Evolutionary conservation across 1,140 invertebrate genomes (phyloP).

Genomic region (Heliconius nattereri): DNA sequence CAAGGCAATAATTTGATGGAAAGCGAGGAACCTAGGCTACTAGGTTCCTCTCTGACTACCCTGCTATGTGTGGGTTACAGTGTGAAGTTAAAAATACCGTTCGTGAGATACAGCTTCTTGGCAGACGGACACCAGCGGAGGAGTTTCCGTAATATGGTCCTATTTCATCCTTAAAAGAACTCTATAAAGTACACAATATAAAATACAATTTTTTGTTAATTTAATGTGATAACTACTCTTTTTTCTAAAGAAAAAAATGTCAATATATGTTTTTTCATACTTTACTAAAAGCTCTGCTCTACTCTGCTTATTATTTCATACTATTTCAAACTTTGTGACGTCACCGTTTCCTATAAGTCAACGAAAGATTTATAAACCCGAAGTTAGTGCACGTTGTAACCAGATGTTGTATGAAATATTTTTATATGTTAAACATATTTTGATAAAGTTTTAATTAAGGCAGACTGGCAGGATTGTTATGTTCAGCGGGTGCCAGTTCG

Average conservation of each 20-base stretch:
- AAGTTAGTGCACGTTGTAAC: slow-evolving; percentile 25
- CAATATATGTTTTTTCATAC: not conserved
- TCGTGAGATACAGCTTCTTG: too few species aligned
- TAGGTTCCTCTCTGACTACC: too few species aligned
- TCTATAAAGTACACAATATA: too few species aligned
- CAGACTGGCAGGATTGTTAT: not conserved
- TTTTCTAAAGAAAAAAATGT: not conserved
- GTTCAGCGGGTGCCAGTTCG: too few species aligned
- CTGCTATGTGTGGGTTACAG: too few species aligned
- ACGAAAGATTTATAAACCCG: slow-evolving; percentile 35
- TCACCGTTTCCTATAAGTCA: slow-evolving; percentile 28
- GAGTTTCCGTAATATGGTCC: too few species aligned
- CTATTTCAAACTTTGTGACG: slow-evolving; percentile 21
- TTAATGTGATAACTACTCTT: not conserved
- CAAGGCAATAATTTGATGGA: too few species aligned
- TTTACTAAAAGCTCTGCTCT: not conserved
- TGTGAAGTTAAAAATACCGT: too few species aligned
- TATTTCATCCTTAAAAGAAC: too few species aligned
- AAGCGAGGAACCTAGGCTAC: too few species aligned
- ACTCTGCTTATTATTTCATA: not conserved
- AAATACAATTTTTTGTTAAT: too few species aligned
- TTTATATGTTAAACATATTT: not conserved
- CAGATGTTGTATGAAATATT: slow-evolving; percentile 24
- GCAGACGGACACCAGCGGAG: too few species aligned
- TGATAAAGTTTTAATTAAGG: not conserved